Evolutionary conservation across 1,140 invertebrate species (phyloP).

Genomic region (Mya arenaria): DNA sequence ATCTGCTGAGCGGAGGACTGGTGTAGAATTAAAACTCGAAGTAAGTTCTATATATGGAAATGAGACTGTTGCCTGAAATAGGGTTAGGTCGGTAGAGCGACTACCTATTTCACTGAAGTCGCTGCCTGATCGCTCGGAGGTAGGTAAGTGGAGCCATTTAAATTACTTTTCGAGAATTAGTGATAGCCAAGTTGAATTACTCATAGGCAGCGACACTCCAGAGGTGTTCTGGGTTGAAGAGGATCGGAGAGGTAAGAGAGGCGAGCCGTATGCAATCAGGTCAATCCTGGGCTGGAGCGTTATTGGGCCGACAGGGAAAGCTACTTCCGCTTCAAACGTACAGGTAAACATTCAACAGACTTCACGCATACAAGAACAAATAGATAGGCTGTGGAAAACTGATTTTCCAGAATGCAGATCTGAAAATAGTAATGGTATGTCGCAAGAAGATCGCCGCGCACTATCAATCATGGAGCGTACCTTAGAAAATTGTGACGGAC

Average conservation of each 20-base stretch:
- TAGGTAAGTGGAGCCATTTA: conserved; percentile 6
- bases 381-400: conserved; percentile 19
- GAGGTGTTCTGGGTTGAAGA: conserved; percentile 5
- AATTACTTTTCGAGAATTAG: background rate
- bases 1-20: background rate
- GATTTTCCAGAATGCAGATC: conserved; percentile 8
- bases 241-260: background rate
- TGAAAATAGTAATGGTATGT: conserved; percentile 6
- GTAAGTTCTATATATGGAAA: conserved; percentile 4
- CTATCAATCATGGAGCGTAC: background rate
- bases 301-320: conserved; percentile 6
- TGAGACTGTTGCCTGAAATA: background rate
- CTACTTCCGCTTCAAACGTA: background rate
- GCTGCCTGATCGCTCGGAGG: conserved; percentile 1
- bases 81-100: background rate
- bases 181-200: background rate
- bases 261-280: conserved; percentile 16
- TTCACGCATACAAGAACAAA: background rate
- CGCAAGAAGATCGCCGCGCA: conserved; percentile 11
- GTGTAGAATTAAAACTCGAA: background rate
- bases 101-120: conserved; percentile 7
- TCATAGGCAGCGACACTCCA: background rate
- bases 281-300: conserved; percentile 2
- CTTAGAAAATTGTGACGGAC: background rate
- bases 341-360: conserved; percentile 20